phyloP scores from a whole-genome alignment of 2,797 vertebrate genomes.

The Sciaenops ocellatus region DNA sequence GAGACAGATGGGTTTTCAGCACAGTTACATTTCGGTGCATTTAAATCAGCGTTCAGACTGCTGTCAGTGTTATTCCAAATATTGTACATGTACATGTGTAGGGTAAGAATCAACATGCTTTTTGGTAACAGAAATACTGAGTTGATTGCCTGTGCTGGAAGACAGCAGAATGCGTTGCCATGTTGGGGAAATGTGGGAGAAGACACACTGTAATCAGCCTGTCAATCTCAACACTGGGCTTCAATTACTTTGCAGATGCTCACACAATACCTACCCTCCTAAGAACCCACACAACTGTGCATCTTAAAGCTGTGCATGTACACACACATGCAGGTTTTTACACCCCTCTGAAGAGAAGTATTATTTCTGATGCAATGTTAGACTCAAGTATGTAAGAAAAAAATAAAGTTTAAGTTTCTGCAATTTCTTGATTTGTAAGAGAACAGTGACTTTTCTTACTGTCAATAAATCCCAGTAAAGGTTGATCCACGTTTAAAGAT shows the following conservation, averaged over 20 bases:
- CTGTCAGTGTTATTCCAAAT: neutral
- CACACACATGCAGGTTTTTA: neutral
- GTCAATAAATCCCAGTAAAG: no score
- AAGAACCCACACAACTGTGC: conserved; percentile 15
- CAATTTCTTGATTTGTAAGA: no score
- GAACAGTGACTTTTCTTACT: no score
- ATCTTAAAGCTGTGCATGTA: neutral
- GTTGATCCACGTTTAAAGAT: no score
- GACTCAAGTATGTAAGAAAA: neutral
- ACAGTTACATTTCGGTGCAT: conserved; percentile 22
- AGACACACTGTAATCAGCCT: conserved; percentile 77
- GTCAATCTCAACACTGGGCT: conserved; percentile 73
- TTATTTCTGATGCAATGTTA: neutral
- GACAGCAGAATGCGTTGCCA: conserved; percentile 48
- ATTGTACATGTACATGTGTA: neutral
- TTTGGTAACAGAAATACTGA: conserved; percentile 25
- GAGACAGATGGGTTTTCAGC: conserved; percentile 25
- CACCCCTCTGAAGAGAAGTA: neutral
- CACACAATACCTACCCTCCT: conserved; percentile 62
- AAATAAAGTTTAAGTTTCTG: no score
- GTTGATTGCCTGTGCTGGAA: conserved; percentile 25
- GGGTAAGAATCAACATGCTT: neutral
- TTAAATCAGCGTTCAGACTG: conserved; percentile 4
- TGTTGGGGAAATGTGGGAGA: conserved; percentile 67
- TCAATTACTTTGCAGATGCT: conserved; percentile 83